phyloP scores from a whole-genome alignment of 2,113 vertebrate genomes.

The Pelvicachromis taeniatus region DNA sequence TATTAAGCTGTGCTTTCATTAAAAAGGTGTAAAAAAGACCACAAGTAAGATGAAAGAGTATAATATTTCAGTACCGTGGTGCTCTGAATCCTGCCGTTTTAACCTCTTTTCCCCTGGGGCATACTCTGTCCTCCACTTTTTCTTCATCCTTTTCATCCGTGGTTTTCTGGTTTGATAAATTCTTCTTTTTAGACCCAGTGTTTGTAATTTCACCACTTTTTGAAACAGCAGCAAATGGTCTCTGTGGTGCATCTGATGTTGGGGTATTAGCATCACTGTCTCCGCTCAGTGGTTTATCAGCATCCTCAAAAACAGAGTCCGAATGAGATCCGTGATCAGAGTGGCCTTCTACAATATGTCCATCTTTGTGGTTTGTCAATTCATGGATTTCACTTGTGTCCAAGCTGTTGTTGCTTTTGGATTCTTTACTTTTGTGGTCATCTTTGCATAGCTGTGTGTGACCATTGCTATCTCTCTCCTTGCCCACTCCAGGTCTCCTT shows the following conservation, averaged over 20 bases:
- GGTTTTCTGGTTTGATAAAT: neutral
- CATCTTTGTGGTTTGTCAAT: conserved; percentile 10
- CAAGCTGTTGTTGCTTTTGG: conserved; percentile 9
- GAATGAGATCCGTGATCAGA: conserved; percentile 66
- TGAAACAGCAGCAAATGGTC: neutral
- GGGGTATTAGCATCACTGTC: conserved; percentile 50
- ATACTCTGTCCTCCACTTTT: conserved; percentile 54
- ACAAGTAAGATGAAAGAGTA: neutral
- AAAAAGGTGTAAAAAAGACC: neutral
- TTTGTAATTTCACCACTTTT: conserved; percentile 3
- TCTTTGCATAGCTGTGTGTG: conserved; percentile 24
- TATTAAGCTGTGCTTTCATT: neutral
- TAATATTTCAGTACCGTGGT: conserved; percentile 57
- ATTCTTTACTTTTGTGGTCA: conserved; percentile 21
- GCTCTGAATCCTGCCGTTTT: conserved; percentile 73
- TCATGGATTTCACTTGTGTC: conserved; percentile 9
- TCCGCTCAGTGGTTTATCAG: conserved; percentile 52
- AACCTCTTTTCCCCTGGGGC: conserved; percentile 68
- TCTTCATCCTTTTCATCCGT: conserved; percentile 28
- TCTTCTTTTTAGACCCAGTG: conserved; percentile 3
- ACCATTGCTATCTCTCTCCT: conserved; percentile 60
- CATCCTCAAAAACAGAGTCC: conserved; percentile 69
- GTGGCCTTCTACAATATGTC: conserved; percentile 42
- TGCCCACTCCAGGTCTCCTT: conserved; percentile 74
- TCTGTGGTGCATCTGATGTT: conserved; percentile 29